phyloP scores from a whole-genome alignment of 2,113 vertebrate genomes.

The Mobula hypostoma region DNA sequence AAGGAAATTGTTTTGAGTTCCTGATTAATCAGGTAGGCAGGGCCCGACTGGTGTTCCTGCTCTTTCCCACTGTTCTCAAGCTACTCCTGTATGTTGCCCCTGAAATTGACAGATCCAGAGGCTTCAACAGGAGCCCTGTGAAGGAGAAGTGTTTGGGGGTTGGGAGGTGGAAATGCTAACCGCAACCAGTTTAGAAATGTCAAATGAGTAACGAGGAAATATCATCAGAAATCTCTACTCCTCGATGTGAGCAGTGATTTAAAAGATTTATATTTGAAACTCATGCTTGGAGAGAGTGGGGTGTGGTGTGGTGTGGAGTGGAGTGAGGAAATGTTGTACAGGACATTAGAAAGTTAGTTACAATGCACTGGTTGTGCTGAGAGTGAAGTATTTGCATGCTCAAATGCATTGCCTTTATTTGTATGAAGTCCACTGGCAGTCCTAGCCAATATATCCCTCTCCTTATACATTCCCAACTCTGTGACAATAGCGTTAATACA shows the following conservation, averaged over 20 bases:
- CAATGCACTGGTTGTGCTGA: not conserved
- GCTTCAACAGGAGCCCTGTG: not conserved
- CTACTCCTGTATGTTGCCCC: not conserved
- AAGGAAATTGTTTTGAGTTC: conserved; percentile 48
- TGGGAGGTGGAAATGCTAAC: not conserved
- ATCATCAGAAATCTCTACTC: not conserved
- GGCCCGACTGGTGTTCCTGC: not conserved
- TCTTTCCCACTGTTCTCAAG: conserved; percentile 41
- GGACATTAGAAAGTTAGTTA: not conserved
- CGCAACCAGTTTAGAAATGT: not conserved
- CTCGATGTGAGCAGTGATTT: not conserved
- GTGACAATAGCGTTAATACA: too few species aligned
- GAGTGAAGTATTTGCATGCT: not conserved
- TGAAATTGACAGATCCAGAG: not conserved
- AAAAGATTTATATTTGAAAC: not conserved
- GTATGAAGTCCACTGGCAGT: not conserved
- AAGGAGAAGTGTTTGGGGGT: not conserved
- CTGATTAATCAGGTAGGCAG: conserved; percentile 49
- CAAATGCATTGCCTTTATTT: not conserved
- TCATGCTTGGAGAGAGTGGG: not conserved
- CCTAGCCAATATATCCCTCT: not conserved
- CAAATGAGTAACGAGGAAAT: not conserved
- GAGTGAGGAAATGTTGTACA: not conserved
- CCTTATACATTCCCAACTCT: not conserved
- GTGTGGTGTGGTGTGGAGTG: too few species aligned